A percentile compares a stretch with the other conserved stretches of the same genome.
Evolutionary conservation across 30 jellyfish, hydroid and myxozoan genomes (phyloP).

Genomic region (Aurelia coerulea): DNA sequence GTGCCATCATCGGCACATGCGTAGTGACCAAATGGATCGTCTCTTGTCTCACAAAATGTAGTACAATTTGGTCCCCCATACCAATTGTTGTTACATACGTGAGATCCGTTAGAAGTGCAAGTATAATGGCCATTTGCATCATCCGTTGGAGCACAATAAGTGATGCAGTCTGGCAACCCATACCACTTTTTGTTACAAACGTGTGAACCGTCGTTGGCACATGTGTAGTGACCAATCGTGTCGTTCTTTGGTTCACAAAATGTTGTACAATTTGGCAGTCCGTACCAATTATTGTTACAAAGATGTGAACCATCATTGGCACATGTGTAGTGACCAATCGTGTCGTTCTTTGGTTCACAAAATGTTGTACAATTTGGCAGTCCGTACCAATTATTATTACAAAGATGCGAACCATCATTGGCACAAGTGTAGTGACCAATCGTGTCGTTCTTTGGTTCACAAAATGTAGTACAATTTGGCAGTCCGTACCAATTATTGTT

Average conservation of each 20-base stretch:
- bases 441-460: slow-evolving; percentile 26
- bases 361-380: slow-evolving; percentile 5
- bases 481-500: slow-evolving; percentile 11
- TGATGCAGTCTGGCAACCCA: slow-evolving; percentile 25
- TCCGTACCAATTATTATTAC: slow-evolving; percentile 44
- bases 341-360: neutral
- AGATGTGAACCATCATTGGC: slow-evolving; percentile 10
- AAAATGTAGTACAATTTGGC: slow-evolving; percentile 29
- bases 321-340: slow-evolving; percentile 34
- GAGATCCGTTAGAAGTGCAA: slow-evolving; percentile 42
- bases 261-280: slow-evolving; percentile 33
- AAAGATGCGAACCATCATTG: slow-evolving; percentile 13
- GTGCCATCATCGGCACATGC: slow-evolving; percentile 15
- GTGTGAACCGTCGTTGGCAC: slow-evolving; percentile 46
- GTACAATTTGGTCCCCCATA: slow-evolving; percentile 53
- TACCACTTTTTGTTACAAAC: slow-evolving; percentile 61
- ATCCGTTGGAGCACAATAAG: slow-evolving; percentile 38
- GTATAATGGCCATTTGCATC: neutral
- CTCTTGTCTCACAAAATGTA: neutral
- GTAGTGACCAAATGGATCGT: slow-evolving; percentile 7
- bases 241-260: slow-evolving; percentile 46
- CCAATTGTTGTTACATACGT: slow-evolving; percentile 20
- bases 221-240: slow-evolving; percentile 32
- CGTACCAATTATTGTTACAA: slow-evolving; percentile 59
- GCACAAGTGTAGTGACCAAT: slow-evolving; percentile 60